A percentile compares a stretch with the other conserved stretches of the same genome.
These are phyloP conservation scores for Rhadina sibilatrix DNA, from an alignment of 2,113 vertebrate genomes.

Conservation along the genomic window DNA sequence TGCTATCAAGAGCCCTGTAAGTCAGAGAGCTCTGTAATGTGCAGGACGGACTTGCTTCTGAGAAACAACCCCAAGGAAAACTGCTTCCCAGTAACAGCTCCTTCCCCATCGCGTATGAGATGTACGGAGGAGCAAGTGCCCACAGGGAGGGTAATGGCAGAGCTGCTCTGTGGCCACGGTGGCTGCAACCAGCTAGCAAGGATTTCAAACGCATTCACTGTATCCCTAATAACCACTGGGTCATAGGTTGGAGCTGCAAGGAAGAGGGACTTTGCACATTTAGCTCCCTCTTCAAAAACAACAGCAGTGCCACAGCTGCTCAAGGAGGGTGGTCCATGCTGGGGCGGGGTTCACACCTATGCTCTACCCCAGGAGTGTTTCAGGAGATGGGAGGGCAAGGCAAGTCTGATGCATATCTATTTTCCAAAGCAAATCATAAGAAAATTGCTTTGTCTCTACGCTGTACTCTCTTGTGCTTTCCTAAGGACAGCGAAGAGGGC, in stretches of 20 bases:
- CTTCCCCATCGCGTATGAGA: fast-evolving
- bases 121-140: background rate
- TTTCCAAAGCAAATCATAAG: background rate
- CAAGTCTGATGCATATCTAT: background rate
- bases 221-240: background rate
- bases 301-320: background rate
- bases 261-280: background rate
- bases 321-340: background rate
- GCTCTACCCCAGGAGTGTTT: background rate
- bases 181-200: background rate
- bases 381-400: background rate
- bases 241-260: background rate
- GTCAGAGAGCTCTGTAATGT: background rate
- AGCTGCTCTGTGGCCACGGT: background rate
- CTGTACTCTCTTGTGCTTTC: background rate
- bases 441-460: background rate
- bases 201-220: background rate
- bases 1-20: background rate
- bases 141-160: background rate
- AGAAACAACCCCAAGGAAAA: background rate
- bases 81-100: background rate
- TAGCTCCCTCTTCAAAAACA: background rate
- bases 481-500: background rate
- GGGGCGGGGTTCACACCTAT: fast-evolving
- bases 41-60: background rate